Base-by-base conservation (phyloP, 2,113 vertebrate species). In the Phrynocephalus versicolor region DNA sequence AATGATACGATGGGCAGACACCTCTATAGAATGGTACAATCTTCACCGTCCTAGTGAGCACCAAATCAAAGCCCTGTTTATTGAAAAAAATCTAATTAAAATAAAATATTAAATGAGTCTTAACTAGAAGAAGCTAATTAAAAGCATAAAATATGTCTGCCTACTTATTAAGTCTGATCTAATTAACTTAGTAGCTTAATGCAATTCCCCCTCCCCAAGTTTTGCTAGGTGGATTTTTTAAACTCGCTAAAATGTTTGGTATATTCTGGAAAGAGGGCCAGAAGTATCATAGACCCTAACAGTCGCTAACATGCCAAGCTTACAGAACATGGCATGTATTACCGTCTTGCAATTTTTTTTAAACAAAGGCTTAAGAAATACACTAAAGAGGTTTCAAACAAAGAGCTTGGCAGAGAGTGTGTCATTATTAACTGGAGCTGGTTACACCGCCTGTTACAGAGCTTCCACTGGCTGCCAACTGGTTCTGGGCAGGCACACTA, bases 41-140 rank as follows among this genome's bases (percentile, higher is more conserved):
- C 51, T 57, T 64, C 87, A 58, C 0, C 7, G 88, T 89, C 72
- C 64, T 51, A 87, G 8, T 73, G 62, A 89, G 37, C 37, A 70
- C 33, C 85, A 67, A 90, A 92, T 81, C 73, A 71, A 1, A 12
- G 3, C 83, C 19, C 37, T 75, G 87, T 6, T 87, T 86, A 37
- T 0, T n/a, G 9, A 33, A 79, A 62, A 91, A 87, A 2, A 0
- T 69, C 35, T 89, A 41, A 41, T 62, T 23, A 88, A 90, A 2
- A 55, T 76, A 86, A 65, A 39, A 19, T 81, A 70, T 91, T 83
- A 69, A 79, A 67, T 83, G n/a, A 41, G 10, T 80, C 85, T 78
- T 74, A 64, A 82, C 75, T 7, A 70, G 4, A 85, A 87, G 55
- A 89, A 84, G 69, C 62, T 79, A 89, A 86, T 69, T 30, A 79